Percentiles rank a stretch among this genome's conserved stretches.
These are phyloP conservation scores for Chaitophorus viminalis DNA, from an alignment of 2,888 invertebrate species.

Conservation along the genomic window DNA sequence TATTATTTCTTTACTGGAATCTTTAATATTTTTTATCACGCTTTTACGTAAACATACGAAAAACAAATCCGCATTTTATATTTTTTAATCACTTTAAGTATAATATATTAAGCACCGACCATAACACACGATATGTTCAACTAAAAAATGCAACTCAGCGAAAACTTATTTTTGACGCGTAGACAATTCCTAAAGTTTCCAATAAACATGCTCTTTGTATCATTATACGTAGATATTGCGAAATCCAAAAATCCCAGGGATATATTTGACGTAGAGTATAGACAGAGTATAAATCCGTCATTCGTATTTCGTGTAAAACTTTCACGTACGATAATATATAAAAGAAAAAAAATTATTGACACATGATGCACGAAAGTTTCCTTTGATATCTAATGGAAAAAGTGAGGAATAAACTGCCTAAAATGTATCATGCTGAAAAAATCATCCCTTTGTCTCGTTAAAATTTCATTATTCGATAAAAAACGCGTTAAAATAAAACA, in stretches of 20 bases:
- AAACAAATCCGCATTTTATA: background rate
- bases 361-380: background rate
- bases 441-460: no score
- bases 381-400: background rate
- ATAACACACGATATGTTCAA: background rate
- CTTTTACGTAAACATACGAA: background rate
- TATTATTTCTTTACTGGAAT: no score
- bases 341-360: background rate
- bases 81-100: no score
- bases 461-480: no score
- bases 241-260: background rate
- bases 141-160: background rate
- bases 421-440: no score
- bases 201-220: background rate
- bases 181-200: background rate
- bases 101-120: no score
- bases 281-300: background rate
- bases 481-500: no score
- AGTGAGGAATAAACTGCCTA: background rate
- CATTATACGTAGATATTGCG: background rate
- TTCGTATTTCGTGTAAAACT: background rate
- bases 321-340: background rate
- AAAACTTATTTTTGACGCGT: background rate
- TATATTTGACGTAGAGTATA: background rate
- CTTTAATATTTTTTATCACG: background rate